Evolutionary conservation across 2,888 invertebrate genomes (phyloP), one percentile per base, ranked within the genome.

Genomic region (Erebia aethiops): DNA sequence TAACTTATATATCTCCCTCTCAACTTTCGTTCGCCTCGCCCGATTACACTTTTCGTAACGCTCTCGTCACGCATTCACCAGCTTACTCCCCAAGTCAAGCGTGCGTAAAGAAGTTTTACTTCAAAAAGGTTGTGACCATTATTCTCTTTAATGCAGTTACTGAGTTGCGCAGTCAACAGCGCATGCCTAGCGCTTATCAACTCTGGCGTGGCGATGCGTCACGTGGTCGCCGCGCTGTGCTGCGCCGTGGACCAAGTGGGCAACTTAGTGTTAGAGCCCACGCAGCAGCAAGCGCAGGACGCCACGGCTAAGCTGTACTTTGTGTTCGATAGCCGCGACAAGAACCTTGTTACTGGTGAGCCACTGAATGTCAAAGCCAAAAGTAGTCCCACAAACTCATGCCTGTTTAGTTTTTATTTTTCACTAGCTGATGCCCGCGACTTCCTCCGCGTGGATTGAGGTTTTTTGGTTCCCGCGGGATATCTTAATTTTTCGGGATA

Each of bases 161-260:
- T 98, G 67, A 95, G 98, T 0, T 96, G 97, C 85, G 95, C 96
- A 14, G 92, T 98, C 49, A 99, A 98, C 92, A 96, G 97, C 35
- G 94, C 95, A 0, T 98, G 97, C 85, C 89, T 98, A 71, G 97
- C 98, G 0, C 91, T 98, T 46, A 91, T 98, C 1, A 96, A 97
- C 89, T 95, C 97, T 0, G 97, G 97, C 35, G 90, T 98, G n/a
- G 95, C 96, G 14, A 96, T 98, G 96, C 96, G 96, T 76, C 96
- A 95, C 82, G 94, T 97, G 49, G 95, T 98, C 81, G 98, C 97
- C 8, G 97, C 97, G 0, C 95, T 98, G 0, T 94, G 95, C 68
- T 97, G 97, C 83, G 95, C 95, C 69, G 92, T 98, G 9, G 94
- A 95, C 74, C 92, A 92, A 11, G 84, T 94, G 10, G 95, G 94